These are phyloP conservation scores for Vespertilio murinus DNA, from an alignment of 2,797 vertebrate genomes.

Conservation along the genomic window DNA sequence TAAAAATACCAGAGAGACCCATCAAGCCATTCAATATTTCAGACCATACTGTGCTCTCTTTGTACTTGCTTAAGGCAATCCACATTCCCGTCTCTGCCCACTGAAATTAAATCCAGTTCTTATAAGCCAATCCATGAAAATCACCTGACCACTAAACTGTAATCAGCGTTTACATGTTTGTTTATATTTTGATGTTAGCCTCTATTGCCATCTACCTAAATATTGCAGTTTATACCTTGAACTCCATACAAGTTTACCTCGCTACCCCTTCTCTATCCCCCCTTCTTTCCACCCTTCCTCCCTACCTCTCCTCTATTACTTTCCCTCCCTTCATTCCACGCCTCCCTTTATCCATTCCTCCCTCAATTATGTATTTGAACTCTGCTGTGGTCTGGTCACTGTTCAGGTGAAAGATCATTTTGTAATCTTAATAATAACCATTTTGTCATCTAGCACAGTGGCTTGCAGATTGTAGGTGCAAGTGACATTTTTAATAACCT, in stretches of 20 bases:
- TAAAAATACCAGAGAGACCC: neutral
- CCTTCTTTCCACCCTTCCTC: rapidly evolving
- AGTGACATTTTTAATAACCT: neutral
- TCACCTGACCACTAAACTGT: neutral
- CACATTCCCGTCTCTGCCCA: neutral
- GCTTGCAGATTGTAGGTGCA: neutral
- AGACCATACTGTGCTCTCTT: neutral
- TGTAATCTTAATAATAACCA: neutral
- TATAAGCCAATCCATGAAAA: neutral
- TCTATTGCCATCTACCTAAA: neutral
- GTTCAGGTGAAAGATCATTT: neutral
- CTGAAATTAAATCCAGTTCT: neutral
- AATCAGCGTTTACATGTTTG: neutral
- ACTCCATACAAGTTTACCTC: neutral
- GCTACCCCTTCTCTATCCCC: too few species aligned
- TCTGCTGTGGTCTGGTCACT: neutral
- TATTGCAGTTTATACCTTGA: neutral
- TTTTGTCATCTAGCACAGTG: neutral
- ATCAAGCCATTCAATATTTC: neutral
- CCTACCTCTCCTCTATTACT: neutral
- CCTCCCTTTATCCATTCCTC: neutral
- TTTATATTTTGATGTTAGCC: neutral
- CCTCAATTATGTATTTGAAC: neutral
- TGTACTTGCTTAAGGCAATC: neutral
- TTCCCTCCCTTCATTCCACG: neutral